These are phyloP conservation scores for Ceratina australensis DNA, from an alignment of 1,140 invertebrate species.

Conservation along the genomic window DNA sequence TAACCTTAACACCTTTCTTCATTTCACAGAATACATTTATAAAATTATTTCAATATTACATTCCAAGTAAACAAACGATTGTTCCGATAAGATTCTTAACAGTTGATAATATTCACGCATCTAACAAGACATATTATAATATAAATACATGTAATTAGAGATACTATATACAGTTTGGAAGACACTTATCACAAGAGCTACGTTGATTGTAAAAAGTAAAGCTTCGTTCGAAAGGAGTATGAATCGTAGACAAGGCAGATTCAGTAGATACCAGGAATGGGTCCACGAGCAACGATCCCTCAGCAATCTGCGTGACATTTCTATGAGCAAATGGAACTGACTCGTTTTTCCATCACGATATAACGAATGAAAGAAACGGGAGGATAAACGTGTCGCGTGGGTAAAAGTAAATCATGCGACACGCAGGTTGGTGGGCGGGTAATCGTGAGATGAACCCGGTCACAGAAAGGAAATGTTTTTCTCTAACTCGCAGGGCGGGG, in stretches of 20 bases:
- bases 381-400: not conserved
- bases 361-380: not conserved
- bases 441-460: not conserved
- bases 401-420: not conserved
- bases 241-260: constrained; percentile 13
- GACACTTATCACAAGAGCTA: constrained; percentile 6
- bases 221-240: constrained; percentile 11
- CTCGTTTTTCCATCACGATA: not conserved
- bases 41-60: too few species aligned
- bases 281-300: not conserved
- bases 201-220: constrained; percentile 22
- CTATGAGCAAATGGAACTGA: not conserved
- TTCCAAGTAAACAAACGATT: too few species aligned
- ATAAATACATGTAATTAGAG: not conserved
- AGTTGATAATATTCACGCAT: not conserved
- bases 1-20: too few species aligned
- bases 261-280: constrained; percentile 12
- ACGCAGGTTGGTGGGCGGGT: constrained; percentile 14
- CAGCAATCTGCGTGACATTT: constrained; percentile 16
- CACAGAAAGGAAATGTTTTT: constrained; percentile 45
- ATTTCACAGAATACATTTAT: too few species aligned
- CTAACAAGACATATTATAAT: not conserved
- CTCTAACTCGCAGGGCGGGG: constrained; percentile 70
- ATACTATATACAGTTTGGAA: not conserved
- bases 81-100: too few species aligned